Conservation (phyloP, 2,113 vertebrate genomes). For the Gasterosteus aculeatus region DNA sequence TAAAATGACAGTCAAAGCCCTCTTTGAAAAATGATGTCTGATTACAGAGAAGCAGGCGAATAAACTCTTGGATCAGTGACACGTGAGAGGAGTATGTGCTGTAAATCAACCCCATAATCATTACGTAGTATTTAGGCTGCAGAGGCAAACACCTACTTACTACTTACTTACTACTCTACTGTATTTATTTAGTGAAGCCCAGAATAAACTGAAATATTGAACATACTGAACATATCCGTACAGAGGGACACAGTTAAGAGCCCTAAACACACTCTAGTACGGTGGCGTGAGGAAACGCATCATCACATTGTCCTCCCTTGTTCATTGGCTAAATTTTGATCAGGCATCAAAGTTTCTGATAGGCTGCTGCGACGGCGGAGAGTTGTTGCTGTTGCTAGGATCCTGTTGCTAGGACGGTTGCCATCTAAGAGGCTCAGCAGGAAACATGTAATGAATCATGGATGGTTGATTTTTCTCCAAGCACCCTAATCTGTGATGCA, state of each 20-base stretch:
- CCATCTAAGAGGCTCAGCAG: conserved; percentile 84
- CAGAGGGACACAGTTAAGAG: conserved; percentile 22
- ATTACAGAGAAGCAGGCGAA: conserved; percentile 50
- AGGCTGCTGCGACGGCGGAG: conserved; percentile 71
- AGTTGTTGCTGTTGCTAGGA: conserved; percentile 89
- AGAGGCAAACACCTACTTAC: not conserved
- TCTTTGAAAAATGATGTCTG: conserved; percentile 59
- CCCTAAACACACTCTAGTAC: conserved; percentile 38
- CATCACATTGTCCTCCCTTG: conserved; percentile 41
- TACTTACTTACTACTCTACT: too few species aligned
- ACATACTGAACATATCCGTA: not conserved
- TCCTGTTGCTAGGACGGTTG: conserved; percentile 89
- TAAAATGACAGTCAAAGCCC: conserved; percentile 43
- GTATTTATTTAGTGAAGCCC: not conserved
- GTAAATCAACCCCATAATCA: conserved; percentile 32
- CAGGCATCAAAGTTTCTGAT: conserved; percentile 77
- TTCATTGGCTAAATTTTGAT: conserved; percentile 79
- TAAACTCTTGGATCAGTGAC: conserved; percentile 54
- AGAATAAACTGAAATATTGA: not conserved
- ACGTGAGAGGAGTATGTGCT: conserved; percentile 37
- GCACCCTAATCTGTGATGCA: conserved; percentile 92
- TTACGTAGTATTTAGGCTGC: conserved; percentile 10
- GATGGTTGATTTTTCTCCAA: conserved; percentile 87
- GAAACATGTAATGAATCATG: conserved; percentile 95
- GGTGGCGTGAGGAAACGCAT: conserved; percentile 52